Evolutionary conservation across 2,797 vertebrate species (phyloP).

Genomic region (Phalanger gymnotis): DNA sequence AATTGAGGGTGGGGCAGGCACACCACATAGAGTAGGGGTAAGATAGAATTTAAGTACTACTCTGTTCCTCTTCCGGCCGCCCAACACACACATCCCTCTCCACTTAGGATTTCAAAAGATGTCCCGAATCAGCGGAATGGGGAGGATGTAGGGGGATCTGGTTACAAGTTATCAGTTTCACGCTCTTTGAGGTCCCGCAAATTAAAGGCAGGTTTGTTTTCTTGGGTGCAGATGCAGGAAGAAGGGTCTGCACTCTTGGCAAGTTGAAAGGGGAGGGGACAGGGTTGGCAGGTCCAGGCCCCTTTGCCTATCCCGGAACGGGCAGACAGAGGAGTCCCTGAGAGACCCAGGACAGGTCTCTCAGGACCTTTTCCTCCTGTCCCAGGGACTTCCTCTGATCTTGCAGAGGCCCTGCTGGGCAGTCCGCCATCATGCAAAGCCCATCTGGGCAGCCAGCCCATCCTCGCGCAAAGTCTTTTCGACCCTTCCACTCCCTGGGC

Average conservation of each 20-base stretch:
- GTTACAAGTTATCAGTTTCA: not conserved
- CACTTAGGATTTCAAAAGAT: conserved; percentile 24
- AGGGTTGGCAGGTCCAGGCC: not conserved
- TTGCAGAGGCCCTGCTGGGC: conserved; percentile 47
- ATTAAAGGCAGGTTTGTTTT: not conserved
- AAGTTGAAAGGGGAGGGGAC: not conserved
- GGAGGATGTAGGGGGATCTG: not conserved
- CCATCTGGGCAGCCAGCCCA: not conserved
- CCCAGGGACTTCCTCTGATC: not conserved
- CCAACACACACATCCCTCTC: not conserved
- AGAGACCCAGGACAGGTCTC: not conserved
- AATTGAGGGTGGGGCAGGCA: not conserved
- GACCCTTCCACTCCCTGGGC: not conserved
- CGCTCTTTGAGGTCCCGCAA: not conserved
- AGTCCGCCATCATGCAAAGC: conserved; percentile 30
- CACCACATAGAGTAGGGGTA: not conserved
- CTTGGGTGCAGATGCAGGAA: not conserved
- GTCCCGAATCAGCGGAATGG: conserved; percentile 31
- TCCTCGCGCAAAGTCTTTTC: not conserved
- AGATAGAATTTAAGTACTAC: not conserved
- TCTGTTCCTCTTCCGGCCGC: conserved; percentile 11
- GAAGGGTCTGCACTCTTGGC: not conserved
- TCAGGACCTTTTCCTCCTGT: not conserved
- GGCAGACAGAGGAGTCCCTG: not conserved
- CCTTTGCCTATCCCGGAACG: not conserved